A percentile compares a stretch with the other conserved stretches of the same genome.
phyloP scores from a whole-genome alignment of 2,888 invertebrate genomes.

The Timandra comae region DNA sequence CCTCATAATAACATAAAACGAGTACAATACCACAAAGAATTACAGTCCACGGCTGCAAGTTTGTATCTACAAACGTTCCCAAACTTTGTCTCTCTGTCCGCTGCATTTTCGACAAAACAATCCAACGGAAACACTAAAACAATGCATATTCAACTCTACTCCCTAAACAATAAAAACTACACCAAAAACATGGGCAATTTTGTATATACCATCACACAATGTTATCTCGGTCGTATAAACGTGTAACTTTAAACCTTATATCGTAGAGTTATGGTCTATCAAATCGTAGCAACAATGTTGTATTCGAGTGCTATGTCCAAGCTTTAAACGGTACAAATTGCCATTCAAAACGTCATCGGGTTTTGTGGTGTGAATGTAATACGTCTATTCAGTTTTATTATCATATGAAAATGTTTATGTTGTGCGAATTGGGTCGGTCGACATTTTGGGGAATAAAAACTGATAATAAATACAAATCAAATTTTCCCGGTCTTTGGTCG shows the following conservation, averaged over 20 bases:
- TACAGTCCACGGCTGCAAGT: constrained; percentile 43
- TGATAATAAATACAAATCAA: not conserved
- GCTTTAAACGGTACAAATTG: constrained; percentile 50
- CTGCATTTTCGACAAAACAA: constrained; percentile 35
- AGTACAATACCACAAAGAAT: constrained; percentile 41
- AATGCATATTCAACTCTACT: constrained; percentile 24
- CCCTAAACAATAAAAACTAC: constrained; percentile 3
- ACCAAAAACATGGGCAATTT: constrained; percentile 6
- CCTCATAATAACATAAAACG: constrained; percentile 33
- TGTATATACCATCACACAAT: constrained; percentile 22
- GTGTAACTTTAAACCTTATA: constrained; percentile 26
- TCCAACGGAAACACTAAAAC: constrained; percentile 8
- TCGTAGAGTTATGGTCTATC: constrained; percentile 21
- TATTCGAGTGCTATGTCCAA: constrained; percentile 22
- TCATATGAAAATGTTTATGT: constrained; percentile 36
- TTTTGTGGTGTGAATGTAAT: constrained; percentile 40
- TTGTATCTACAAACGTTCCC: constrained; percentile 42
- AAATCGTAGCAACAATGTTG: constrained; percentile 25
- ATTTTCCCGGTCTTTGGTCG: no score
- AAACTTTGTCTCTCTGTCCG: constrained; percentile 43
- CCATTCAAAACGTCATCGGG: constrained; percentile 48
- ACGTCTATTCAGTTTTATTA: constrained; percentile 30
- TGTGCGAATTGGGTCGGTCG: constrained; percentile 23
- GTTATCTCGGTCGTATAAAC: constrained; percentile 23
- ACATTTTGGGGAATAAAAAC: constrained; percentile 7